Base-by-base conservation (phyloP, 1,140 invertebrate species). In the Psix sp. region DNA sequence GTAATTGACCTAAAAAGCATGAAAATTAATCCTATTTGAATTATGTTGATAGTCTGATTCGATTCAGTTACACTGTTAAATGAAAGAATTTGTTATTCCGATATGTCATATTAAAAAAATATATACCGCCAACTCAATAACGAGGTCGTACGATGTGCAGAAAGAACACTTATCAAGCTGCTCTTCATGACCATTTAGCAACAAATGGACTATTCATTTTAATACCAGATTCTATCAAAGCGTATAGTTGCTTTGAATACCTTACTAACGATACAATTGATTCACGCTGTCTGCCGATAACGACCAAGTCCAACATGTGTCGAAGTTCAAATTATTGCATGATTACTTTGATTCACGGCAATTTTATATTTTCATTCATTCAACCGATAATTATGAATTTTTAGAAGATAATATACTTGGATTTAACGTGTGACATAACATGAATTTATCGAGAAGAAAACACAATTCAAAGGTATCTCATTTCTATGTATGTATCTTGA, bases 181-280 rank as follows among this genome's bases (percentile, higher is more conserved):
- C 45, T 51, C 54, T 68, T 59, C 60, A 68, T 68, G 43, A 65
- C 57, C 51, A 60, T 76, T 68, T 67, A 26, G 51, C 38, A 49
- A 56, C 46, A 60, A 67, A 76, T 73, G 65, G 51, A 46, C 56
- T 54, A 76, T 77, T 74, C 65, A 77, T 70, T 74, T 26, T 49
- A 49, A 33, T 35, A 54, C 59, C 49, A 52, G 29, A 21, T 74
- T 71, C 66, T 67, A 71, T 77, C 71, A 46, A 68, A 66, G 59
- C 52, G 66, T 68, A 74, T 66, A 48, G 71, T 71, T 66, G 71
- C 60, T 67, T 74, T 70, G 66, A 74, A 70, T 72, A 59, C 62
- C 54, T 68, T 72, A 56, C 66, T 71, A 74, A 77, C 76, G 76
- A 77, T 77, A 71, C 56, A 60, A 20, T 62, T 70, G 52, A 38